phyloP scores from a whole-genome alignment of 2,797 vertebrate species.

The Acipenser transmontanus region DNA sequence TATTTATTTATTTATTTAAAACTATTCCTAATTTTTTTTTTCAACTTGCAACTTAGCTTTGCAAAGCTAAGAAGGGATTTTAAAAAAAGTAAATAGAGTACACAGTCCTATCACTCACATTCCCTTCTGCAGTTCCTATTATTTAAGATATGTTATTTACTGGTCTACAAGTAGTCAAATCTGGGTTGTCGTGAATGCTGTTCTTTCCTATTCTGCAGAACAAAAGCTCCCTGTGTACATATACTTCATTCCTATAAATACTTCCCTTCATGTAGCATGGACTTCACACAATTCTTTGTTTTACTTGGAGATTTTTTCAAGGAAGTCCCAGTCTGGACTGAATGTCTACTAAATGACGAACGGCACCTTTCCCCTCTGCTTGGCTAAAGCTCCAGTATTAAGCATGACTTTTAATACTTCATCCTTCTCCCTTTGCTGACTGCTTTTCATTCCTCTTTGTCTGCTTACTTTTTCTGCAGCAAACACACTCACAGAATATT shows the following conservation, averaged over 20 bases:
- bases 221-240: slow-evolving; percentile 30
- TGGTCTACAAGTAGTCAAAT: no score
- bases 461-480: not conserved
- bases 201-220: slow-evolving; percentile 6
- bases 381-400: slow-evolving; percentile 7
- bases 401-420: slow-evolving; percentile 10
- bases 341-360: slow-evolving; percentile 22
- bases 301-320: slow-evolving; percentile 35
- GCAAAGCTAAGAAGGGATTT: no score
- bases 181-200: not conserved
- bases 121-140: no score
- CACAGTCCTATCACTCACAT: no score
- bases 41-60: no score
- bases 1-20: no score
- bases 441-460: not conserved
- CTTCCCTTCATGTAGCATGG: slow-evolving; percentile 15
- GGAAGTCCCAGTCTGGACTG: slow-evolving; percentile 21
- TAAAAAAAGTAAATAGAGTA: no score
- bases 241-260: slow-evolving; percentile 18
- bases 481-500: not conserved
- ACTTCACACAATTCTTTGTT: slow-evolving; percentile 31
- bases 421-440: not conserved
- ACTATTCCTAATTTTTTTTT: no score
- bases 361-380: slow-evolving; percentile 12
- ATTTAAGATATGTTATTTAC: no score